Percentiles rank a stretch among this genome's conserved stretches.
phyloP scores from a whole-genome alignment of 2,888 invertebrate genomes.

The Leptinotarsa tumamoca region DNA sequence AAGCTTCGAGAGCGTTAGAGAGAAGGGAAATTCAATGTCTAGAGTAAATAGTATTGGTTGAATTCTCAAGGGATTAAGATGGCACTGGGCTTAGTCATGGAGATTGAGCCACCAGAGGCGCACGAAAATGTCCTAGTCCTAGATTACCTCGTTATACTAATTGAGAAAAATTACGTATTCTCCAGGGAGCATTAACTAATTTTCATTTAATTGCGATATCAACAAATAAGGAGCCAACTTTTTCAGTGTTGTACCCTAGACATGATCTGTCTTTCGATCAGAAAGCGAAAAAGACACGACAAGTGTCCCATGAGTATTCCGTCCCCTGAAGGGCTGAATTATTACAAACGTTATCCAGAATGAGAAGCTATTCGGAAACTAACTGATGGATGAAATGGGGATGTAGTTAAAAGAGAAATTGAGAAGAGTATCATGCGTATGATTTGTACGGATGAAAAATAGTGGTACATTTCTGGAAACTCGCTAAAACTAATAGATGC shows the following conservation, averaged over 20 bases:
- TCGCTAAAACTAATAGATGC: too few relatives aligned
- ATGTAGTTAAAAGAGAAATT: background rate
- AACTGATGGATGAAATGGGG: background rate
- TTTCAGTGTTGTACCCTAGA: background rate
- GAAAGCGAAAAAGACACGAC: background rate
- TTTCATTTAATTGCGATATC: background rate
- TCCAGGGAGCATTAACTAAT: background rate
- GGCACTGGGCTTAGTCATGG: constrained; percentile 55
- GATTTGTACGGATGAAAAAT: too few relatives aligned
- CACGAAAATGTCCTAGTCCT: constrained; percentile 35
- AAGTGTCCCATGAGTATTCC: constrained; percentile 1
- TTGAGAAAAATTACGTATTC: constrained; percentile 26
- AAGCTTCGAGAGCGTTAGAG: constrained; percentile 51
- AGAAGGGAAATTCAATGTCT: constrained; percentile 57
- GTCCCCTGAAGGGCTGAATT: background rate
- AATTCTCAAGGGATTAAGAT: constrained; percentile 61
- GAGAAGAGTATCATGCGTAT: background rate
- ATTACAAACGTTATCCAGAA: constrained; percentile 7
- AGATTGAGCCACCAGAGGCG: constrained; percentile 42
- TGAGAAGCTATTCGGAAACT: constrained; percentile 7
- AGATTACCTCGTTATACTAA: constrained; percentile 35
- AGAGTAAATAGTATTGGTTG: constrained; percentile 61
- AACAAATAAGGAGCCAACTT: background rate
- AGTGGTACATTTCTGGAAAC: too few relatives aligned
- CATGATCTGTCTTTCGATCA: background rate